A percentile compares a stretch with the other conserved stretches of the same genome.
These are phyloP conservation scores for Plecotus auritus DNA, from an alignment of 2,113 vertebrate species.

Conservation along the genomic window DNA sequence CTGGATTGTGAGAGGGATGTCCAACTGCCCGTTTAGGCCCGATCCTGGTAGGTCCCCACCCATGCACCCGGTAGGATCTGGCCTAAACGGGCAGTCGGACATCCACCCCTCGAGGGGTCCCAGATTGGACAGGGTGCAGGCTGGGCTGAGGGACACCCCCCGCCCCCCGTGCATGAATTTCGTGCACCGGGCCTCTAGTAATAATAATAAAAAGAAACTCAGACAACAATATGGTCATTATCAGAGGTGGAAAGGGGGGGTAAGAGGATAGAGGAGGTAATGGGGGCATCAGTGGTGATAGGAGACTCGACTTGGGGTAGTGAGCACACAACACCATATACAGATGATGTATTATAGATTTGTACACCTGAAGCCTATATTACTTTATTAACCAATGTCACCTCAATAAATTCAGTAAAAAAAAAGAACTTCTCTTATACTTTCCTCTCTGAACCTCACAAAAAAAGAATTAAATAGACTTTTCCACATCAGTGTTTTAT, in stretches of 20 bases:
- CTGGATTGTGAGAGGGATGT: no score
- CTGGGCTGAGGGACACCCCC: no score
- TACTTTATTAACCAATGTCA: neutral
- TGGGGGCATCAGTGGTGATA: neutral
- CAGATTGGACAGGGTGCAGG: no score
- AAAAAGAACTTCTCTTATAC: neutral
- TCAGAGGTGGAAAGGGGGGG: neutral
- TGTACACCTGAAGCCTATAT: neutral
- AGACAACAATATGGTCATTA: neutral
- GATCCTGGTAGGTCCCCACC: no score
- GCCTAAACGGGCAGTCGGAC: no score
- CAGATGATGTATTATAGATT: neutral
- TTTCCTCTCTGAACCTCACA: neutral
- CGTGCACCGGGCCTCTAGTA: no score
- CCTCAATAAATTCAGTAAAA: neutral
- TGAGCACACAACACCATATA: neutral
- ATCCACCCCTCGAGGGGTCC: no score
- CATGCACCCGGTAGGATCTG: no score
- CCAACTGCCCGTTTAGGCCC: no score
- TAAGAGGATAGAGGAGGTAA: neutral
- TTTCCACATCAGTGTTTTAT: neutral
- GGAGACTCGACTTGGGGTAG: neutral
- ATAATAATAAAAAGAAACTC: neutral
- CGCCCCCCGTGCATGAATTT: no score
- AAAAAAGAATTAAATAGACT: neutral